Conservation (phyloP, 2,797 vertebrate species). For the Spinus olivaceus region DNA sequence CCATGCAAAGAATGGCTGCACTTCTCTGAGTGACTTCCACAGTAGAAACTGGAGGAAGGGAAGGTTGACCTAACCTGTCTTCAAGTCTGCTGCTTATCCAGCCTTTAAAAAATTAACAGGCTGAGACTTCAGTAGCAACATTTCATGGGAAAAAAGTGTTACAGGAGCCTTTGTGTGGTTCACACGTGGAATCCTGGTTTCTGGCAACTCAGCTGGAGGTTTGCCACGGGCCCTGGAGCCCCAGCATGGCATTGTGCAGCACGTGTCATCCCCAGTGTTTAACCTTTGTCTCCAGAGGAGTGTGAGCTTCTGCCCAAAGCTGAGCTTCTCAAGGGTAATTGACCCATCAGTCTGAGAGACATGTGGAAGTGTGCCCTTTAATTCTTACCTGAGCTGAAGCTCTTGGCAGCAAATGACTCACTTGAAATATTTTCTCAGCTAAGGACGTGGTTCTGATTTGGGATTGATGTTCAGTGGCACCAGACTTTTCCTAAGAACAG, state of each 20-base stretch:
- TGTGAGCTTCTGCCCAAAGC: not conserved
- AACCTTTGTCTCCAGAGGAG: not conserved
- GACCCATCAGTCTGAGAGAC: not conserved
- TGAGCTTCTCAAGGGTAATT: not conserved
- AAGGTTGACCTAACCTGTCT: not conserved
- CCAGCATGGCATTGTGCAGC: not conserved
- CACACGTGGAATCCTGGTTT: not conserved
- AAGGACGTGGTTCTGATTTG: not conserved
- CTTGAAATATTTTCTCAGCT: not conserved
- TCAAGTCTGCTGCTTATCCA: not conserved
- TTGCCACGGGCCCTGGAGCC: not conserved
- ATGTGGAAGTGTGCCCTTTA: not conserved
- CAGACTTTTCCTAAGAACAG: not conserved
- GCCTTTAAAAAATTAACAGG: not conserved
- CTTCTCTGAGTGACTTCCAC: not conserved
- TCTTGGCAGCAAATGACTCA: not conserved
- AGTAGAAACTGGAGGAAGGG: not conserved
- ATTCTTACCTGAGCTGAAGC: not conserved
- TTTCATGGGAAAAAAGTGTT: not conserved
- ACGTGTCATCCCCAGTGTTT: not conserved
- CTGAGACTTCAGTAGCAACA: not conserved
- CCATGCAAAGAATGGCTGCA: not conserved
- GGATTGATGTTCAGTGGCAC: not conserved
- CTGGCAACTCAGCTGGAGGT: not conserved
- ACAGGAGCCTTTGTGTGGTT: not conserved